phyloP scores from a whole-genome alignment of 2,888 invertebrate genomes.

The Trichogramma evanescens region DNA sequence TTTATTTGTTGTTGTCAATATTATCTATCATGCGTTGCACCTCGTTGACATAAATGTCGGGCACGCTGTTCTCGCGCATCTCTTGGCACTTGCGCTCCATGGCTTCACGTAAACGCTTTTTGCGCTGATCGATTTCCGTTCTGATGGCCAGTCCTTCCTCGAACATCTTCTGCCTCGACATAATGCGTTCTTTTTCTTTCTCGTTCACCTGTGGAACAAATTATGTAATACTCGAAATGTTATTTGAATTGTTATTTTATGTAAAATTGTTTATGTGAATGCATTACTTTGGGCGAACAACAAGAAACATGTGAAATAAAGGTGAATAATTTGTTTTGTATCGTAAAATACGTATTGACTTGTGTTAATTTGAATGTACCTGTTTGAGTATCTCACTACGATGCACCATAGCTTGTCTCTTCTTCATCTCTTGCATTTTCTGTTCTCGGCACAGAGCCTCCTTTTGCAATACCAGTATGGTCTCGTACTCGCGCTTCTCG shows the following conservation, averaged over 20 bases:
- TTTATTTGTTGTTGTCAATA: conserved; percentile 35
- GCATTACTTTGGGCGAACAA: too few species aligned
- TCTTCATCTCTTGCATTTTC: conserved; percentile 45
- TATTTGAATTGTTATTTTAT: conserved; percentile 1
- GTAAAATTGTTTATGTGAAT: neutral
- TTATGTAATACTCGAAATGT: too few species aligned
- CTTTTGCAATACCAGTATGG: conserved; percentile 53
- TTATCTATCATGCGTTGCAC: conserved; percentile 40
- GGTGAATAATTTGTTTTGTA: neutral
- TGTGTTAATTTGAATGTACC: conserved; percentile 31
- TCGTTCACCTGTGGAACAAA: conserved; percentile 51
- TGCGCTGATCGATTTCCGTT: conserved; percentile 56
- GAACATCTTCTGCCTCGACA: conserved; percentile 55
- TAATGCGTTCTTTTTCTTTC: conserved; percentile 60
- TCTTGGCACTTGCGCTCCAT: conserved; percentile 54
- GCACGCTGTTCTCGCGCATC: conserved; percentile 54
- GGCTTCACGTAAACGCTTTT: conserved; percentile 49
- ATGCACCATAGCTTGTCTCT: conserved; percentile 50
- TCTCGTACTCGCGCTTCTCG: conserved; percentile 58
- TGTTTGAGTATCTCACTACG: conserved; percentile 61
- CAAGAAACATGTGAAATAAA: too few species aligned
- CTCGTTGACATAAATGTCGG: conserved; percentile 55
- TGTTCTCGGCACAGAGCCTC: conserved; percentile 51
- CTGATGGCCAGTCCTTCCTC: conserved; percentile 62
- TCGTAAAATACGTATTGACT: neutral